Base-by-base conservation (phyloP, 2,113 vertebrate species). In the Lepisosteus oculatus region DNA sequence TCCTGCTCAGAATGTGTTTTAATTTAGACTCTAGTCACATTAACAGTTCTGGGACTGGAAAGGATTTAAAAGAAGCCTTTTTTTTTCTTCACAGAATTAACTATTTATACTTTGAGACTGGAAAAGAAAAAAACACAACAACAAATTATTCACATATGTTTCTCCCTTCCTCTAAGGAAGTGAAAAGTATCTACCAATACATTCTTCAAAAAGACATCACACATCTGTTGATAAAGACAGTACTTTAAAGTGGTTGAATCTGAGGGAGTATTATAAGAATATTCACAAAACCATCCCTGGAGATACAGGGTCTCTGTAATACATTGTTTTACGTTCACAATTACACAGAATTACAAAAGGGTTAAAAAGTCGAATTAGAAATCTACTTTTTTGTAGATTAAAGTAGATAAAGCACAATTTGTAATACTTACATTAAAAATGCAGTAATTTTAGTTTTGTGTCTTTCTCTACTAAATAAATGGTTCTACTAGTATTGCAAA, bases 71-170 rank as follows among this genome's bases (percentile, higher is more conserved):
- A 59, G 14, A n/a, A 8, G 43, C 56, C 54, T 45, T 54, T 66
- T 45, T 66, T 56, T 61, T 66, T 62, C 66, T 65, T 72, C 77
- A 62, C 59, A 74, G 11, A 54, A 78, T 74, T 76, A 76, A 83
- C 78, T 74, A 80, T 80, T 83, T 79, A 79, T 77, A 80, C 77
- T 79, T 65, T 62, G 29, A 8, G 41, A 67, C 70, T 13, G 73
- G 11, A 54, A 45, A 73, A 72, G 41, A 68, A 13, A 76, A 72
- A 41, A 43, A 72, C 68, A 71, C 51, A 51, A 51, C 47, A 51
- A 79, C 61, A 64, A 17, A 6, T 3, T 42, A 9, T 43, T 69
- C 72, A 66, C 61, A 76, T 1, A 59, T 67, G 45, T 4, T 44
- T 14, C 67, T 65, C 68, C 76, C 44, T 76, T 65, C 68, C 51